phyloP scores from a whole-genome alignment of 2,888 invertebrate species.

The Shargacucullia verbasci region DNA sequence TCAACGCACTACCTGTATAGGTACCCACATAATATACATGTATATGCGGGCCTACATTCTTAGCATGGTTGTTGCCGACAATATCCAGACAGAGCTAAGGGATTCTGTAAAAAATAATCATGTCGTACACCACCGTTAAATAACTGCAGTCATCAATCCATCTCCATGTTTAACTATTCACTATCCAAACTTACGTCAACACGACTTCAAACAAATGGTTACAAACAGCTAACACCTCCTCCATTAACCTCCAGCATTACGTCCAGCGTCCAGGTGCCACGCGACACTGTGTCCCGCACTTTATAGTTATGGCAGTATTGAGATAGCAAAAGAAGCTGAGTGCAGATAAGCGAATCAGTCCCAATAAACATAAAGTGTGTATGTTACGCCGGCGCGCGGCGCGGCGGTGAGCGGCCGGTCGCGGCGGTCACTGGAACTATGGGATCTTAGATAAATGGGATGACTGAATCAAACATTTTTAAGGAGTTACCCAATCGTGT shows the following conservation, averaged over 20 bases:
- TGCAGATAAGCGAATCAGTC: constrained; percentile 57
- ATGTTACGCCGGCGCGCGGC: constrained; percentile 35
- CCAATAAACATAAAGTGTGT: constrained; percentile 57
- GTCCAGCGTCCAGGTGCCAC: constrained; percentile 27
- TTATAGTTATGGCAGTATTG: constrained; percentile 50
- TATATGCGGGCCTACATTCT: too few relatives aligned
- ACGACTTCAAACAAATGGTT: background rate
- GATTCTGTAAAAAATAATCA: too few relatives aligned
- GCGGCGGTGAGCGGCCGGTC: constrained; percentile 1
- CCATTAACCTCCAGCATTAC: constrained; percentile 25
- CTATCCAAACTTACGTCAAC: background rate
- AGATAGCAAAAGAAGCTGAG: constrained; percentile 59
- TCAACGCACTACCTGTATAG: too few relatives aligned
- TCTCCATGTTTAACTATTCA: background rate
- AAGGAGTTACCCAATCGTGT: background rate
- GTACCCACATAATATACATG: too few relatives aligned
- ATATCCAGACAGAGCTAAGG: too few relatives aligned
- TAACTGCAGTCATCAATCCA: too few relatives aligned
- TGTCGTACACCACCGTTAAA: too few relatives aligned
- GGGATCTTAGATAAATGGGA: constrained; percentile 29
- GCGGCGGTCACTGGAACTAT: background rate
- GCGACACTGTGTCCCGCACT: constrained; percentile 40
- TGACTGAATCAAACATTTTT: constrained; percentile 6
- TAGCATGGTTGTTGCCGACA: too few relatives aligned
- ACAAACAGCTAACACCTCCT: constrained; percentile 3